Evolutionary conservation across 2,888 invertebrate species (phyloP).

Genomic region (Ernsta delagoae): DNA sequence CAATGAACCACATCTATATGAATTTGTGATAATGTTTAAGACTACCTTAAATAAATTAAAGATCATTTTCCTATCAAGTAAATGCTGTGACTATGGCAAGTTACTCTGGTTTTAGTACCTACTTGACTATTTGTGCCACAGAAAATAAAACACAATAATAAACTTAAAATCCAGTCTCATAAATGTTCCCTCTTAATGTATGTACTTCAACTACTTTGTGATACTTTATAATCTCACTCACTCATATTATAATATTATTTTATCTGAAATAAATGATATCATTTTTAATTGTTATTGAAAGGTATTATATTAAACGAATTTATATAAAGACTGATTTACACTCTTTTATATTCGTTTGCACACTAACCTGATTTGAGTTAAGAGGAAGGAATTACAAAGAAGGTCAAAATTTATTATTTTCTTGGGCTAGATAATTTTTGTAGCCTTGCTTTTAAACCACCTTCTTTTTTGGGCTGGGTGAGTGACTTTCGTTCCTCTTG

Average conservation of each 20-base stretch:
- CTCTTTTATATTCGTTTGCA: background rate
- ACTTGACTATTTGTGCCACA: constrained; percentile 15
- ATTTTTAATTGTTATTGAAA: too few species aligned
- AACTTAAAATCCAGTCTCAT: constrained; percentile 21
- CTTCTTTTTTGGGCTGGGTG: constrained; percentile 86
- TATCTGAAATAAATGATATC: too few species aligned
- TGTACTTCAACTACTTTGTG: background rate
- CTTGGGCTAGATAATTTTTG: constrained; percentile 81
- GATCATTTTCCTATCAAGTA: constrained; percentile 24
- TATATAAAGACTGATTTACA: too few species aligned
- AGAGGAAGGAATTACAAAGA: background rate
- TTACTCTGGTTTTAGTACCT: background rate
- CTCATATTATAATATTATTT: too few species aligned
- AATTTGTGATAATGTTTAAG: constrained; percentile 34
- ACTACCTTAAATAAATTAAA: constrained; percentile 23
- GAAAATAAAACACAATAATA: constrained; percentile 16
- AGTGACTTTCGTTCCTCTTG: constrained; percentile 83
- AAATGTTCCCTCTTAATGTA: constrained; percentile 24
- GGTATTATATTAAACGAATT: too few species aligned
- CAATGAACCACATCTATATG: constrained; percentile 16
- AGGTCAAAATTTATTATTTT: constrained; percentile 49
- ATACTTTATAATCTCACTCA: background rate
- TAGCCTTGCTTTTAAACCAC: constrained; percentile 87
- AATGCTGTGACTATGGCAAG: constrained; percentile 3
- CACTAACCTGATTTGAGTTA: background rate